Conservation (phyloP, 2,797 vertebrate genomes). For the Eulemur coronatus region DNA sequence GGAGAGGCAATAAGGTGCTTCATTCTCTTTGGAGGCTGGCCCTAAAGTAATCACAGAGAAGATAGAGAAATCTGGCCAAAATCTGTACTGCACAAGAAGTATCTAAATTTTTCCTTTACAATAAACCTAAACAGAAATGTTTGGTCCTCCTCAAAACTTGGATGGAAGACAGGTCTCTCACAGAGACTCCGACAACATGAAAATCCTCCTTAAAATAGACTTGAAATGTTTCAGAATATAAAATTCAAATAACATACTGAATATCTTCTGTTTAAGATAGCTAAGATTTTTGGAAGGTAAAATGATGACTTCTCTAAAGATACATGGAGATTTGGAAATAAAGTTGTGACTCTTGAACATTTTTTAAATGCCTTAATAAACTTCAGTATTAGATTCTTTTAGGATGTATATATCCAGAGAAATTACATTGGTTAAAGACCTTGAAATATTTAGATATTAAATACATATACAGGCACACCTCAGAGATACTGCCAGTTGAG, state of each 20-base stretch:
- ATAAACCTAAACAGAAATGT: not conserved
- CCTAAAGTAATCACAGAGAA: not conserved
- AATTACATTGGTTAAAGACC: slow-evolving; percentile 33
- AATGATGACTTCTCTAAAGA: slow-evolving; percentile 10
- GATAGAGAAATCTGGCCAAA: not conserved
- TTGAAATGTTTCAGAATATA: slow-evolving; percentile 23
- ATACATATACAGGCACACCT: not conserved
- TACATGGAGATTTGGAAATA: not conserved
- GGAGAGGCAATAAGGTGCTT: not conserved
- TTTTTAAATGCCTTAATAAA: slow-evolving; percentile 39
- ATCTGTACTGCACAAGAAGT: not conserved
- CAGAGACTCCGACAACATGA: not conserved
- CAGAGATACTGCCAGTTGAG: not conserved
- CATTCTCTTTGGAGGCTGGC: not conserved
- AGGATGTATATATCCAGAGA: not conserved
- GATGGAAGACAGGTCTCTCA: not conserved
- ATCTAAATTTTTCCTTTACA: not conserved
- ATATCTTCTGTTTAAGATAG: slow-evolving; percentile 21
- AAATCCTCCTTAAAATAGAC: slow-evolving; percentile 35
- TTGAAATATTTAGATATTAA: slow-evolving; percentile 58
- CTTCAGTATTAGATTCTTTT: not conserved
- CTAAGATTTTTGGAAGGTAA: slow-evolving; percentile 15
- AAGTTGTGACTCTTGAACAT: slow-evolving; percentile 4
- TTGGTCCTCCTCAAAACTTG: not conserved
- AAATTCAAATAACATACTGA: slow-evolving; percentile 19